Conservation (phyloP, 1,140 invertebrate genomes). For the Mercenaria mercenaria region DNA sequence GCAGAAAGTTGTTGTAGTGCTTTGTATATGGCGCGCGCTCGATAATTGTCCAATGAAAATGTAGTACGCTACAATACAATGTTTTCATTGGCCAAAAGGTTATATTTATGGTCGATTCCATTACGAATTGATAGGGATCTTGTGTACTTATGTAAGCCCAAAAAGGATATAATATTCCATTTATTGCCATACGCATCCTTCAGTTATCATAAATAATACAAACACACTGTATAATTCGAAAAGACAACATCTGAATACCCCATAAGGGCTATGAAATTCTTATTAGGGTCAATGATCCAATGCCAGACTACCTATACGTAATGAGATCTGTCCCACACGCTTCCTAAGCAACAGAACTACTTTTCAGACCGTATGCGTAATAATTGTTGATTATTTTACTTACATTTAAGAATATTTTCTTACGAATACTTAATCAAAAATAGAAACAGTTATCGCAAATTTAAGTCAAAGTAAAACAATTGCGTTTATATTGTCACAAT, state of each 20-base stretch:
- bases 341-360: background rate
- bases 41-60: background rate
- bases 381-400: background rate
- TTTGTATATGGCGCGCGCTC: constrained; percentile 30
- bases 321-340: background rate
- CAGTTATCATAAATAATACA: too few species aligned
- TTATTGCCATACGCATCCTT: too few species aligned
- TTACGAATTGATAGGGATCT: background rate
- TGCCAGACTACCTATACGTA: too few species aligned
- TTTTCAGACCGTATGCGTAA: background rate
- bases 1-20: background rate
- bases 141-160: constrained; percentile 7
- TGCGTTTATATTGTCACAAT: background rate
- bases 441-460: too few species aligned
- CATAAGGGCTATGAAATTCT: too few species aligned
- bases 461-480: too few species aligned
- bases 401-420: background rate
- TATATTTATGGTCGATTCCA: background rate
- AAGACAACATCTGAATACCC: too few species aligned
- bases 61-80: background rate
- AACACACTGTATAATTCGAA: too few species aligned
- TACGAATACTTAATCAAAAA: too few species aligned
- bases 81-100: background rate
- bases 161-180: too few species aligned
- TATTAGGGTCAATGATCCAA: too few species aligned